These are phyloP conservation scores for Morone saxatilis DNA, from an alignment of 2,113 vertebrate species.

Conservation along the genomic window DNA sequence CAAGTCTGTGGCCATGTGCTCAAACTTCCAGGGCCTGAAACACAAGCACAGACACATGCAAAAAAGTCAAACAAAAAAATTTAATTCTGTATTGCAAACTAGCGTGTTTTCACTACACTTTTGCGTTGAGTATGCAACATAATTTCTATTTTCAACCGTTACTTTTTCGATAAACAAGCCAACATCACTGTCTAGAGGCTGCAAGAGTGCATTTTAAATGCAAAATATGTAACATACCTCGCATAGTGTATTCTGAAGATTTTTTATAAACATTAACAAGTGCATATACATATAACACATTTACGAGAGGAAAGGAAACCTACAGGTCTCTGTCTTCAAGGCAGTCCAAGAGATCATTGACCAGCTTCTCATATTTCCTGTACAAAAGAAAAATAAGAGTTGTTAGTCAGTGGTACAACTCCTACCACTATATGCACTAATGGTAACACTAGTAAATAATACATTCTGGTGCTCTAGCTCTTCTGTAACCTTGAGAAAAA, in stretches of 20 bases:
- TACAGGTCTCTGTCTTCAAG: constrained; percentile 95
- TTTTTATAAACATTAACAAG: background rate
- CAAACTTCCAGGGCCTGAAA: constrained; percentile 97
- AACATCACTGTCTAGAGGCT: background rate
- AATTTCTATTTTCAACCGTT: background rate
- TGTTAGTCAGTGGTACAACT: background rate
- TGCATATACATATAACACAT: background rate
- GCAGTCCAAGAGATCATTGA: constrained; percentile 91
- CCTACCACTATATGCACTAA: background rate
- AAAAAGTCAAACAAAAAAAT: background rate
- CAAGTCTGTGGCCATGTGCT: constrained; percentile 95
- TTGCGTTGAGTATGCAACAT: background rate
- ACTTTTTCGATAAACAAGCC: background rate
- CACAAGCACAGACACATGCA: background rate
- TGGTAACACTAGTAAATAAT: background rate
- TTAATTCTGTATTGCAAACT: too few species aligned
- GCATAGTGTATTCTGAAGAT: background rate
- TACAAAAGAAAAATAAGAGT: constrained; percentile 33
- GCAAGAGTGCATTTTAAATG: background rate
- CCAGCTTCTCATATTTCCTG: constrained; percentile 95
- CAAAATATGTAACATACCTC: background rate
- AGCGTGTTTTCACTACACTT: background rate
- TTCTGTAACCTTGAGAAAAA: background rate
- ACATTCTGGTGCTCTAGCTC: background rate
- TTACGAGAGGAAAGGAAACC: constrained; percentile 70